These are phyloP conservation scores for Microplitis manilae DNA, from an alignment of 2,888 invertebrate species.

Conservation along the genomic window DNA sequence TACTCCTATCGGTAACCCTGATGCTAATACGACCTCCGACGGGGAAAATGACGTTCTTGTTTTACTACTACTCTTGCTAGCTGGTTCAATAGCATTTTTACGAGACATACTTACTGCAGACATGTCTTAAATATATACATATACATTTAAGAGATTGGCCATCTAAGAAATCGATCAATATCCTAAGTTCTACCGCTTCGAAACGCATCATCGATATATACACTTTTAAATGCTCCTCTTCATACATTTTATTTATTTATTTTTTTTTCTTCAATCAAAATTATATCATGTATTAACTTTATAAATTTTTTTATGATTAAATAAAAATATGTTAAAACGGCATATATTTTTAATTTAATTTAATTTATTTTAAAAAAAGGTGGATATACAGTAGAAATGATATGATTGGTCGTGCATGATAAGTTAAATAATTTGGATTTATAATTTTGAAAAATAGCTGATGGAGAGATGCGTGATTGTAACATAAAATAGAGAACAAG, in stretches of 20 bases:
- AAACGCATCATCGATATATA: no score
- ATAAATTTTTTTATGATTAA: no score
- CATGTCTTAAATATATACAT: conserved; percentile 45
- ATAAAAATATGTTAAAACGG: no score
- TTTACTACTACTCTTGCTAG: neutral
- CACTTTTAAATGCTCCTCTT: neutral
- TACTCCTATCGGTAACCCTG: conserved; percentile 50
- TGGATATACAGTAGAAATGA: no score
- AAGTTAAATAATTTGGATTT: no score
- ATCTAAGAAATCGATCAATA: neutral
- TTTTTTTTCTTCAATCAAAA: conserved; percentile 15
- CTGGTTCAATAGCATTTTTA: conserved; percentile 68
- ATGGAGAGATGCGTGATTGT: neutral
- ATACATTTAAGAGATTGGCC: neutral
- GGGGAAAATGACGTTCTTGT: conserved; percentile 65
- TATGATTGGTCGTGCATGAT: no score
- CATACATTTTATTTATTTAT: neutral
- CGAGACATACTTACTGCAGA: conserved; percentile 67
- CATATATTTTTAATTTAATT: no score
- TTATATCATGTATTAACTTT: no score
- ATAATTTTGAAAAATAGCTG: neutral
- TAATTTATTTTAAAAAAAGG: no score
- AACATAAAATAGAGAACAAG: conserved; percentile 33
- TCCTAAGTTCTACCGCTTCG: neutral
- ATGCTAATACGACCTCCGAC: conserved; percentile 67